Percentiles rank a stretch among this genome's conserved stretches.
Evolutionary conservation across 1,140 invertebrate species (phyloP).

Genomic region (Hesperophylax magnus): DNA sequence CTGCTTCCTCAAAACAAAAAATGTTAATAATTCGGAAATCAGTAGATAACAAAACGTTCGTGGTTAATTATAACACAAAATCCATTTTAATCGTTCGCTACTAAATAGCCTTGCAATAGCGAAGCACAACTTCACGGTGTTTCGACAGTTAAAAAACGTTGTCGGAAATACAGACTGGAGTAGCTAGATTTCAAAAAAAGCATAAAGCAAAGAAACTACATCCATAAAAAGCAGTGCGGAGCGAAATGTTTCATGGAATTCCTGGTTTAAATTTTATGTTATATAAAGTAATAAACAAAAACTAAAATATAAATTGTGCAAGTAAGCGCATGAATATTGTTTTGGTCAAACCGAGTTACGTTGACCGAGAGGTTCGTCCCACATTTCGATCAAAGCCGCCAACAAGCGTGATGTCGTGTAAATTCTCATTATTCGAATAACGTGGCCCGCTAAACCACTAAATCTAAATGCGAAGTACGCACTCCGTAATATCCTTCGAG

Average conservation of each 20-base stretch:
- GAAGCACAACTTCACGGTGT: slow-evolving; percentile 26
- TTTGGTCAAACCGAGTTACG: slow-evolving; percentile 6
- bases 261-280: not conserved
- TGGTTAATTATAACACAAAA: not conserved
- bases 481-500: too few relatives aligned
- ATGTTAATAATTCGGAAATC: not conserved
- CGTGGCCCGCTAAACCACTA: not conserved
- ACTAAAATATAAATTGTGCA: not conserved
- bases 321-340: not conserved
- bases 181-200: not conserved
- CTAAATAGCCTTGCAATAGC: slow-evolving; percentile 8
- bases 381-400: slow-evolving; percentile 17
- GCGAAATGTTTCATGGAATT: slow-evolving; percentile 16
- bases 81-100: not conserved
- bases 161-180: not conserved
- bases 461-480: too few relatives aligned
- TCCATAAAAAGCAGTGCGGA: not conserved
- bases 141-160: not conserved
- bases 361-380: slow-evolving; percentile 16
- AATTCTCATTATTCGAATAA: slow-evolving; percentile 12
- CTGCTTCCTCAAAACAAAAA: not conserved
- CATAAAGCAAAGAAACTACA: not conserved
- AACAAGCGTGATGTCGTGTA: not conserved
- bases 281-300: not conserved
- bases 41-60: not conserved